These are phyloP conservation scores for Batillaria attramentaria DNA, from an alignment of 1,140 invertebrate genomes.

Conservation along the genomic window DNA sequence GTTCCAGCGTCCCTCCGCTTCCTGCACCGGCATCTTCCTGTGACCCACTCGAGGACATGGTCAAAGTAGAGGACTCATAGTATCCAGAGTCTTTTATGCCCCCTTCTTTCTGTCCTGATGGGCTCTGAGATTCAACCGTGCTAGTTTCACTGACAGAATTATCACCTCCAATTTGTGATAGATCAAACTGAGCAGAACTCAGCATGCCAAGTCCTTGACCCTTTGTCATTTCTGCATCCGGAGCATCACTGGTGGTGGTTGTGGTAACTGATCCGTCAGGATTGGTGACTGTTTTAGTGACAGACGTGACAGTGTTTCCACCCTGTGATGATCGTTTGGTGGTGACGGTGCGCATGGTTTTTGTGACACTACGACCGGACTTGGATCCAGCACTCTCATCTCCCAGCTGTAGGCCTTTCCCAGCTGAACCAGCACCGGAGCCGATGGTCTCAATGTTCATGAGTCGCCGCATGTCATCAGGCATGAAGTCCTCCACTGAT, in stretches of 20 bases:
- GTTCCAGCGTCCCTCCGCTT: conserved; percentile 20
- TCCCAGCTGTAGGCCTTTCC: not conserved
- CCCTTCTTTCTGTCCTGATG: not conserved
- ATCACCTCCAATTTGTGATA: not conserved
- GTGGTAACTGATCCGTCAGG: conserved; percentile 32
- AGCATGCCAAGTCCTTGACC: not conserved
- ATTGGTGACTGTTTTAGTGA: conserved; percentile 35
- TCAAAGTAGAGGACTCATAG: conserved; percentile 8
- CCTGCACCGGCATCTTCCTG: not conserved
- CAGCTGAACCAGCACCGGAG: not conserved
- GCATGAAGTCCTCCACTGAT: conserved; percentile 48
- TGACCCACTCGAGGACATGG: not conserved
- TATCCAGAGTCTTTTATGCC: conserved; percentile 22
- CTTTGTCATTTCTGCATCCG: not conserved
- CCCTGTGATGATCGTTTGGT: conserved; percentile 21
- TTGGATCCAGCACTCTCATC: no score
- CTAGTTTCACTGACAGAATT: not conserved
- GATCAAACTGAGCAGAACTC: not conserved
- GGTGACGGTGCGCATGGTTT: conserved; percentile 25
- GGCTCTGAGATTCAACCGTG: not conserved
- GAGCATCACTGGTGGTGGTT: conserved; percentile 28
- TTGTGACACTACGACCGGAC: not conserved
- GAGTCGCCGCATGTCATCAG: conserved; percentile 39
- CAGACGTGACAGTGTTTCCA: conserved; percentile 11
- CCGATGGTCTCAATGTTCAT: conserved; percentile 38